Base-by-base conservation (phyloP, 1,140 invertebrate species). In the Neelides sp. region DNA sequence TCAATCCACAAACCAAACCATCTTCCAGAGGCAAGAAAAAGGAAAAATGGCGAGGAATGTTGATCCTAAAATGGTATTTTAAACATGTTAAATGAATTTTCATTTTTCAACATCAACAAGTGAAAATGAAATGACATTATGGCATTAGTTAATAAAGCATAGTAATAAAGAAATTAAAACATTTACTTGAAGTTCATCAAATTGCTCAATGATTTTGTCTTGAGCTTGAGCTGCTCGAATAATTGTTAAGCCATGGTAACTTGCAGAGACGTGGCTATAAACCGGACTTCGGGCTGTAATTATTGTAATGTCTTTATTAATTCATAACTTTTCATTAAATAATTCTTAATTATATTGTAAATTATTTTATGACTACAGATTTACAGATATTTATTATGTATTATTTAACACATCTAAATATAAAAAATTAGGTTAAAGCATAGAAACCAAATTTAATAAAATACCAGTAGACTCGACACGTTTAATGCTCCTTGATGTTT, bases 191-290 rank as follows among this genome's bases (percentile, higher is more conserved):
- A 78, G 76, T 54, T 75, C 77, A 59, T 87, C 82, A 59, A 86
- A 87, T 67, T 86, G 79, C 24, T 77, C 66, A 55, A 82, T 80
- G 12, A 94, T 74, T 45, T 81, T 78, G 55, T 78, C 71, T 66
- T 91, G 71, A 4, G 74, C 69, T 30, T 75, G 72, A 59, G 85
- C 90, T 0, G 90, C 86, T 49, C 90, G 72, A 45, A 96, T 90
- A 0, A 89, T 93, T 1, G 83, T 75, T 20, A 95, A 69, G 5
- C 91, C 91, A 66, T 85, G 82, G 0, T 94, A 68, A 0, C 87
- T 83, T 23, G 88, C 80, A 65, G 82, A 88, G 40, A 95, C 69
- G 63, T 94, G 87, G 8, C 83, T 82, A 62, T 85, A 87, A 0
- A 92, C 75, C 0, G 87, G 86, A 61, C 79, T 82, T 47, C 79